Base-by-base conservation (phyloP, 23 tunicate genomes). In the Botrylloides violaceus region DNA sequence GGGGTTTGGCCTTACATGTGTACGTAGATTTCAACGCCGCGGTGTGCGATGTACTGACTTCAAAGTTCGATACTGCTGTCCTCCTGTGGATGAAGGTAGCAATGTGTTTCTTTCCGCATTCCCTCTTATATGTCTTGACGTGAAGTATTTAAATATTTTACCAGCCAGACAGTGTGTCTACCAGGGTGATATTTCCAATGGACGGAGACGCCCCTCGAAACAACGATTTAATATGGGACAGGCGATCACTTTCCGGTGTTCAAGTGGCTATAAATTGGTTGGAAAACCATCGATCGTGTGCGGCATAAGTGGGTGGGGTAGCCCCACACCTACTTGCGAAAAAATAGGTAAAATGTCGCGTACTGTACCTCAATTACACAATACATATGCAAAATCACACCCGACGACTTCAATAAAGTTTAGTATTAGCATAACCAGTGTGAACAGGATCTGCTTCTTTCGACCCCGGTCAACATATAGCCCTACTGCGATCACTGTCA, bases 61-160 rank as follows among this genome's bases (percentile, higher is more conserved):
- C 74, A 68, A 68, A 28, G 58, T 68, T 28, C 29, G 74, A 18
- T 68, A 68, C 29, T 68, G 74, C 37, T 68, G 74, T 30, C 74
- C 74, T 7, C n/a, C n/a, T n/a, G n/a, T n/a, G n/a, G n/a, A n/a
- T n/a, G n/a, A n/a, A n/a, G n/a, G n/a, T n/a, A 21, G 58, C 20
- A 21, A 21, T 49, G n/a, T 49, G 20, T 22, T 0, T 60, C 25
- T 60, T 60, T 60, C n/a, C n/a, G n/a, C n/a, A n/a, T n/a, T n/a
- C n/a, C n/a, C n/a, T n/a, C n/a, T n/a, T n/a, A n/a, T n/a, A n/a
- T n/a, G n/a, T n/a, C n/a, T n/a, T n/a, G n/a, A n/a, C n/a, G n/a
- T n/a, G n/a, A n/a, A n/a, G n/a, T n/a, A n/a, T n/a, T n/a, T n/a
- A n/a, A n/a, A n/a, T n/a, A n/a, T n/a, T n/a, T n/a, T n/a, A n/a